Evolutionary conservation across 2,888 invertebrate species (phyloP), one percentile per base, ranked within the genome.

Genomic region (Amblyjoppa proteus): DNA sequence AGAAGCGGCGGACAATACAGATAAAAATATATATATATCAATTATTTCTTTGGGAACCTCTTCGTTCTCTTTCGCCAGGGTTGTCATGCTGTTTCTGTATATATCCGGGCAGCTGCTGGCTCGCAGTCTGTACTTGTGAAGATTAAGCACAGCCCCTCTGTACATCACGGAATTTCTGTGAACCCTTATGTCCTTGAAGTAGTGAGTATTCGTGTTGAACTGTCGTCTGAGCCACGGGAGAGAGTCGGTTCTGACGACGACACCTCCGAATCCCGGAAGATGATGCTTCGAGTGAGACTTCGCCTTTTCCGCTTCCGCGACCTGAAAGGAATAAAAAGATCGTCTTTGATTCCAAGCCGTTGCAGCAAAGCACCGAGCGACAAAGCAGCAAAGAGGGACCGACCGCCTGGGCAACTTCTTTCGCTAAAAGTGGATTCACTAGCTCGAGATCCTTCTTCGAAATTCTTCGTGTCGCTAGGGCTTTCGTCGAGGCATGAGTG

Each of bases 81-180:
- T 97, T 70, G 97, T 97, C 97, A 98, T 97, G n/a, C 97, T 98
- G 92, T 97, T 97, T 89, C 97, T 96, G 92, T 96, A 98, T 90
- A 99, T 98, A 94, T 99, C 97, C 0, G 99, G 99, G 93, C 98
- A 98, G 66, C 98, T 98, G 2, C 97, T 98, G 0, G 98, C 98
- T 86, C 97, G 95, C 83, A 98, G 94, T 78, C 97, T 95, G 93
- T 98, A 98, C 87, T 97, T 96, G 90, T 97, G 97, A 81, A 97
- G 97, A 93, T 97, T 98, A 81, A 98, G 94, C 95, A 98, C 97
- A 5, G 98, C 98, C 64, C 97, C 97, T 69, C 98, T 96, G 93
- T 98, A 98, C 93, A 98, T 97, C 87, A 98, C 96, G 0, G 97
- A 97, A 91, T 97, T 97, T 87, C 97, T 95, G 89, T 97, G 97